These are phyloP conservation scores for Fundulus diaphanus DNA, from an alignment of 2,797 vertebrate genomes.

Conservation along the genomic window DNA sequence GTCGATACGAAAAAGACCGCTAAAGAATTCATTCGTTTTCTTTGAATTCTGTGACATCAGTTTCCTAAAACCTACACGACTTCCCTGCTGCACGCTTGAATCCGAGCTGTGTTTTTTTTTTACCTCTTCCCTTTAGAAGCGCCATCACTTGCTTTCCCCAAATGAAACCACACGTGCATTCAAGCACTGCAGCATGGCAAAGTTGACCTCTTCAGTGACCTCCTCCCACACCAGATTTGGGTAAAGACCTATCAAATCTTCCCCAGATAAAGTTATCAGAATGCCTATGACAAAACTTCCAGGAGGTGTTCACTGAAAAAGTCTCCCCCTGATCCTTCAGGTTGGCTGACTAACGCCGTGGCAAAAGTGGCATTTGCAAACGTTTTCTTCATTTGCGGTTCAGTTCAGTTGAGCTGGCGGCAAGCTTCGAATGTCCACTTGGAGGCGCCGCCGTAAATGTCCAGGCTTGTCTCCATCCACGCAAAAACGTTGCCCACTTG, in stretches of 20 bases:
- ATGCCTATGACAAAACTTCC: conserved; percentile 69
- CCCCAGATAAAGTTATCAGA: conserved; percentile 64
- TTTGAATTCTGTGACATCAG: conserved; percentile 60
- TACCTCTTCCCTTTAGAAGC: conserved; percentile 40
- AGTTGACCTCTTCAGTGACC: conserved; percentile 50
- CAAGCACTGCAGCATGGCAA: conserved; percentile 37
- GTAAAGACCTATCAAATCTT: conserved; percentile 64
- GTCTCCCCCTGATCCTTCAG: conserved; percentile 49
- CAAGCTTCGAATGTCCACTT: conserved; percentile 98
- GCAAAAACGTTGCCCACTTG: conserved; percentile 95
- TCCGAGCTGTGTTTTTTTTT: conserved; percentile 36
- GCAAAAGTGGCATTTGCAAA: conserved; percentile 52
- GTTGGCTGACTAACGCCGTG: conserved; percentile 45
- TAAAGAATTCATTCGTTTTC: conserved; percentile 45
- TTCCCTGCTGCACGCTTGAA: conserved; percentile 49
- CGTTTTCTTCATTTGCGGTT: conserved; percentile 40
- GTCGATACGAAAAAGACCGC: conserved; percentile 61
- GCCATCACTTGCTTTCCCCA: conserved; percentile 34
- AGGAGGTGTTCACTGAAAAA: conserved; percentile 50
- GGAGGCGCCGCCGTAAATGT: conserved; percentile 94
- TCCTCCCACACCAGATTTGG: conserved; percentile 52
- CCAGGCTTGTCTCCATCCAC: conserved; percentile 93
- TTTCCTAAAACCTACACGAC: conserved; percentile 60
- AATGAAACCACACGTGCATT: conserved; percentile 41
- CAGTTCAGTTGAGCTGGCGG: conserved; percentile 97